Percentiles rank a stretch among this genome's conserved stretches.
phyloP scores from a whole-genome alignment of 2,888 invertebrate genomes.

The Eupithecia subfuscata region DNA sequence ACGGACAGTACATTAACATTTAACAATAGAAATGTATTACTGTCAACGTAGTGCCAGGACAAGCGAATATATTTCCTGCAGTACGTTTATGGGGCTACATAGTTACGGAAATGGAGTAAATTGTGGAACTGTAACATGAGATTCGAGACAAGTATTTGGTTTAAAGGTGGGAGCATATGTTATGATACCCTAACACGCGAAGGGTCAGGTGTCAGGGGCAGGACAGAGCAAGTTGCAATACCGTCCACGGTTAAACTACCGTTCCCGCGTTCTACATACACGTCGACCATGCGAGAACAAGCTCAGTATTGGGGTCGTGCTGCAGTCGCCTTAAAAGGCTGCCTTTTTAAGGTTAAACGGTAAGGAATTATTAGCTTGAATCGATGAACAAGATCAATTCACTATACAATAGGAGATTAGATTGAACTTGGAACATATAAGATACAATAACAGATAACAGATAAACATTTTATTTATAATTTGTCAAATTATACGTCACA shows the following conservation, averaged over 20 bases:
- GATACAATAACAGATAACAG: too few species aligned
- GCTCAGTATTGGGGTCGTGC: constrained; percentile 60
- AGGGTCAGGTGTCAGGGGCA: constrained; percentile 64
- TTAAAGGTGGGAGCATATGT: constrained; percentile 35
- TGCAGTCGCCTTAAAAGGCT: constrained; percentile 48
- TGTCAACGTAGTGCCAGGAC: constrained; percentile 37
- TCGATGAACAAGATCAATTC: constrained; percentile 21
- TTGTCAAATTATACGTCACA: too few species aligned
- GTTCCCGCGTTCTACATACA: constrained; percentile 80
- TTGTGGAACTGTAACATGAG: constrained; percentile 26
- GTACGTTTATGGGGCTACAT: constrained; percentile 22
- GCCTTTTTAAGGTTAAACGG: constrained; percentile 43
- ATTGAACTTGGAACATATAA: background rate
- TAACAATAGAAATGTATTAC: constrained; percentile 44
- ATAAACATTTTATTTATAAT: too few species aligned
- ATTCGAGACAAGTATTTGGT: constrained; percentile 28
- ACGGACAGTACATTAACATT: constrained; percentile 36
- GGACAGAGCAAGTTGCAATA: constrained; percentile 65
- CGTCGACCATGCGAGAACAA: constrained; percentile 59
- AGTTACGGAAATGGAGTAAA: constrained; percentile 19
- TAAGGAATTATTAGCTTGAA: constrained; percentile 39
- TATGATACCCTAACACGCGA: constrained; percentile 58
- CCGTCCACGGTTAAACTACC: constrained; percentile 66
- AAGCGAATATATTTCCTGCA: constrained; percentile 32
- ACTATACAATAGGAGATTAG: background rate